Percentiles rank a stretch among this genome's conserved stretches.
phyloP scores from a whole-genome alignment of 2,113 vertebrate genomes.

The Porphyrio hochstetteri region DNA sequence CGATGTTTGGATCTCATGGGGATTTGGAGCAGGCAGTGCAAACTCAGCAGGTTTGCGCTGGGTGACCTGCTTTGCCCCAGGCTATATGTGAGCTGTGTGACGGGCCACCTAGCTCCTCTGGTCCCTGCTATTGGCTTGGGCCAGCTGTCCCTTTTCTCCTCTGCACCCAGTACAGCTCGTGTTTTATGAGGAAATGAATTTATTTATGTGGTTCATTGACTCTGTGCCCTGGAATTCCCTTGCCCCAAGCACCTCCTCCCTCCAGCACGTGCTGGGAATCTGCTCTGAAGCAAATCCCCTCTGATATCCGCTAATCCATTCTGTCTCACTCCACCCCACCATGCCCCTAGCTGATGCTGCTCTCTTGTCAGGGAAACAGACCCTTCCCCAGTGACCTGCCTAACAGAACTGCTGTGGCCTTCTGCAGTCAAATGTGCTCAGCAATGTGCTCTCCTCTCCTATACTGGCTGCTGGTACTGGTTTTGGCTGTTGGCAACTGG shows the following conservation, averaged over 20 bases:
- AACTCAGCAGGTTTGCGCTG: background rate
- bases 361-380: background rate
- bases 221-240: slow-evolving; percentile 60
- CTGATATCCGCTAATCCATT: slow-evolving; percentile 26
- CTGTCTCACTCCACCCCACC: background rate
- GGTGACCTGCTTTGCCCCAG: slow-evolving; percentile 13
- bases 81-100: background rate
- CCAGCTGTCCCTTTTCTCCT: background rate
- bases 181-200: slow-evolving; percentile 46
- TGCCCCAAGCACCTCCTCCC: background rate
- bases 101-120: background rate
- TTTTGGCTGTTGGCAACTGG: background rate
- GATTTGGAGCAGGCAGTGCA: slow-evolving; percentile 10
- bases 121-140: fast-evolving
- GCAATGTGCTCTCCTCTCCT: background rate
- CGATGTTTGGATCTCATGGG: background rate
- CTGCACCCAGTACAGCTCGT: background rate
- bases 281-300: slow-evolving; percentile 41
- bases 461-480: background rate
- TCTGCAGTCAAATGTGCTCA: background rate
- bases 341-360: background rate
- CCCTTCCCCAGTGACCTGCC: background rate
- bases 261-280: slow-evolving; percentile 46
- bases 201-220: slow-evolving; percentile 43
- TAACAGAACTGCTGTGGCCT: background rate